Percentiles rank a stretch among this genome's conserved stretches.
Conservation (phyloP, 2,888 invertebrate genomes). For the Mystacides longicornis region DNA sequence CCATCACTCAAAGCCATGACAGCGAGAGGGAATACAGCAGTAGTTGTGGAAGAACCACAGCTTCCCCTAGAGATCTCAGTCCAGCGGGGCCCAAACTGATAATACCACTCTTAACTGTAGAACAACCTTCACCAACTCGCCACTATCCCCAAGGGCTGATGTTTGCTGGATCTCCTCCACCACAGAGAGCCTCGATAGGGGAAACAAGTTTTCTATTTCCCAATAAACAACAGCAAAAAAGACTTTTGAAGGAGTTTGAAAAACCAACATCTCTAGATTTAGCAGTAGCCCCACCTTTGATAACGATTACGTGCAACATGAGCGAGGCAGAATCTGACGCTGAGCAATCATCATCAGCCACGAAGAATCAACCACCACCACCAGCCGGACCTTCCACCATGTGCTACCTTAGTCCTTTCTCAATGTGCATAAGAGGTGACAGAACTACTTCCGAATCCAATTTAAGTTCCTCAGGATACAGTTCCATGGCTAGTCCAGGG, state of each 20-base stretch:
- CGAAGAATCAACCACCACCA: slow-evolving; percentile 32
- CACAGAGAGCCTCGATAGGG: slow-evolving; percentile 39
- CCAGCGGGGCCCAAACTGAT: slow-evolving; percentile 46
- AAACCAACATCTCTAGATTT: slow-evolving; percentile 55
- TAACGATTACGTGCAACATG: slow-evolving; percentile 68
- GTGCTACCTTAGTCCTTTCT: slow-evolving; percentile 73
- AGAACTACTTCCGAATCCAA: slow-evolving; percentile 77
- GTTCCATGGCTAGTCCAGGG: slow-evolving; percentile 79
- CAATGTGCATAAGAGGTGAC: slow-evolving; percentile 63
- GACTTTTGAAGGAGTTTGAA: slow-evolving; percentile 55
- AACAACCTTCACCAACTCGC: slow-evolving; percentile 61
- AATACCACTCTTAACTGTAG: slow-evolving; percentile 58
- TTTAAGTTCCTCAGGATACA: slow-evolving; percentile 76
- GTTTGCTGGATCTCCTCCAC: slow-evolving; percentile 52
- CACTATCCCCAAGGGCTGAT: slow-evolving; percentile 31
- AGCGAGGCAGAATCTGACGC: slow-evolving; percentile 68
- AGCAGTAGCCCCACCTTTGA: slow-evolving; percentile 58
- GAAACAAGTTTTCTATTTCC: slow-evolving; percentile 37
- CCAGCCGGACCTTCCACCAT: slow-evolving; percentile 51
- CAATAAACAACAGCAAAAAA: slow-evolving; percentile 44
- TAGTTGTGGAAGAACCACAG: slow-evolving; percentile 28
- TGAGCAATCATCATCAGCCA: slow-evolving; percentile 58
- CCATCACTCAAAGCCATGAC: slow-evolving; percentile 43
- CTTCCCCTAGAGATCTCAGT: slow-evolving; percentile 29
- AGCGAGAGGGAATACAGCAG: slow-evolving; percentile 43